These are phyloP conservation scores for Pipra filicauda DNA, from an alignment of 2,113 vertebrate genomes.

Conservation along the genomic window DNA sequence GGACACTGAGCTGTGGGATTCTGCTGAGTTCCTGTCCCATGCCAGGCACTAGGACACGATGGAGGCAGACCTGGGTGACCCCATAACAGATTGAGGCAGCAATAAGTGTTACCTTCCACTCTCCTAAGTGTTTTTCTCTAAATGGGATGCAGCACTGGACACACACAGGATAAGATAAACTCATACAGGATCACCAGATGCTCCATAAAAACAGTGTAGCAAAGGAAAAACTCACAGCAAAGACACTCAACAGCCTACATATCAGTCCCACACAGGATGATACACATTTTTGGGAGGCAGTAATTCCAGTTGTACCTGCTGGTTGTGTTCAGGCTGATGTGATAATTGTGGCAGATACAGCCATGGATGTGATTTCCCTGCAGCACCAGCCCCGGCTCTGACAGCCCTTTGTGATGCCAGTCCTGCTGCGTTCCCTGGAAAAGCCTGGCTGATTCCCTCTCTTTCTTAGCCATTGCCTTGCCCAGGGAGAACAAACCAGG, in stretches of 20 bases:
- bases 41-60: not conserved
- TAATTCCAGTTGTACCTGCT: not conserved
- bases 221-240: not conserved
- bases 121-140: not conserved
- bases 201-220: no score
- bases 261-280: not conserved
- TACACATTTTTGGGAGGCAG: not conserved
- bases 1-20: not conserved
- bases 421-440: not conserved
- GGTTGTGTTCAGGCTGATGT: not conserved
- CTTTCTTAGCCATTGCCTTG: not conserved
- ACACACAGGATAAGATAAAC: not conserved
- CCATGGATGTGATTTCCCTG: not conserved
- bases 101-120: not conserved
- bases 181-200: not conserved
- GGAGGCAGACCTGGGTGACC: not conserved
- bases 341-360: not conserved
- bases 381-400: not conserved
- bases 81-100: not conserved
- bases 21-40: not conserved
- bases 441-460: not conserved
- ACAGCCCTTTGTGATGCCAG: not conserved
- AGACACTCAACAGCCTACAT: not conserved
- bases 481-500: not conserved
- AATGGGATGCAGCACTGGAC: not conserved